These are phyloP conservation scores for Caenorhabditis tropicalis DNA, from an alignment of 1,140 invertebrate genomes.

Conservation along the genomic window DNA sequence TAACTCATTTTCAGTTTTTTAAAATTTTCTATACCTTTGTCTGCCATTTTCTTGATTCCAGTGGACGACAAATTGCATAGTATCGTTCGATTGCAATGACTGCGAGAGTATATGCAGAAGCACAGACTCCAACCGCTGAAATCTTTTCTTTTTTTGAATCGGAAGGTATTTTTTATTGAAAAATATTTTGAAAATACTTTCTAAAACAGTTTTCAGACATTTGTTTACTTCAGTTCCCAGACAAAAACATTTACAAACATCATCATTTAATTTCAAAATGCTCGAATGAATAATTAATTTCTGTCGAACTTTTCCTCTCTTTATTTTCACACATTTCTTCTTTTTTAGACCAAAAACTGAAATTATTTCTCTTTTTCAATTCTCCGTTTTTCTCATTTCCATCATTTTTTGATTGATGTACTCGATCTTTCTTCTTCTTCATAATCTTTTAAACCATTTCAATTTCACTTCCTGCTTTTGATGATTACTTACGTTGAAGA, in stretches of 20 bases:
- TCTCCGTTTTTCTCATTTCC: neutral
- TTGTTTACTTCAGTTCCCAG: no score
- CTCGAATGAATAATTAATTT: no score
- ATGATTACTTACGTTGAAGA: slow-evolving; percentile 57
- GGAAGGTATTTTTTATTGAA: no score
- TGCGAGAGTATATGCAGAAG: slow-evolving; percentile 78
- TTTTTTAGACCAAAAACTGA: neutral
- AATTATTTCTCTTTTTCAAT: neutral
- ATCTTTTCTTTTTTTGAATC: neutral
- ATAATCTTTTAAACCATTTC: neutral
- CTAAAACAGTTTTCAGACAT: no score
- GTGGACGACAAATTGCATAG: slow-evolving; percentile 86
- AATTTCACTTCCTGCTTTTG: neutral
- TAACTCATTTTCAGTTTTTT: neutral
- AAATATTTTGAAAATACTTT: no score
- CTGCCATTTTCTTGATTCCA: slow-evolving; percentile 85
- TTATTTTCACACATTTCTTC: neutral
- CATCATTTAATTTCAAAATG: no score
- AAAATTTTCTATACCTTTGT: slow-evolving; percentile 74
- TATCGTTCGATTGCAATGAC: slow-evolving; percentile 87
- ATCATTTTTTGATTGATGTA: slow-evolving; percentile 34
- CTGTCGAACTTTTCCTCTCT: no score
- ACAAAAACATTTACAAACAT: no score
- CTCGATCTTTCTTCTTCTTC: neutral
- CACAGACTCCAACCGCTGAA: slow-evolving; percentile 61